phyloP scores from a whole-genome alignment of 2,797 vertebrate species.

The Amblyopsis hoosieri region DNA sequence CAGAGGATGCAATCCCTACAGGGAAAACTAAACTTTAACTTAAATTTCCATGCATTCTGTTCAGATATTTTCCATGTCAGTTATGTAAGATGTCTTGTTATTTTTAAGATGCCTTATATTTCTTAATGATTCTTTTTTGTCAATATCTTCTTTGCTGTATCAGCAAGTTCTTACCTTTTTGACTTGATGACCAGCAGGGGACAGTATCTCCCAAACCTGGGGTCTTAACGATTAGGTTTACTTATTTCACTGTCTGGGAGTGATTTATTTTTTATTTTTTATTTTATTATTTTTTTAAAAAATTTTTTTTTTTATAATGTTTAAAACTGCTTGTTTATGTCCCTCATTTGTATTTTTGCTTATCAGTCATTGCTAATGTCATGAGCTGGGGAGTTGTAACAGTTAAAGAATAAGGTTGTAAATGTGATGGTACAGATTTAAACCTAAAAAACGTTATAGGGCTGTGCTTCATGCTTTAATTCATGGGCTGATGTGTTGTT shows the following conservation, averaged over 20 bases:
- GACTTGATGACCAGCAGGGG: slow-evolving; percentile 67
- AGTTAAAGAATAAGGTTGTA: slow-evolving; percentile 15
- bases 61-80: background rate
- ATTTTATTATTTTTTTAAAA: too few species aligned
- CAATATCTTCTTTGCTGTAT: slow-evolving; percentile 63
- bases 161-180: slow-evolving; percentile 60
- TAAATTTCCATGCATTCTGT: slow-evolving; percentile 9
- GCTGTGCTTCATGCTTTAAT: slow-evolving; percentile 47
- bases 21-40: too few species aligned
- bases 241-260: slow-evolving; percentile 34
- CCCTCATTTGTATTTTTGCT: slow-evolving; percentile 45
- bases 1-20: too few species aligned
- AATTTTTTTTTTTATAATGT: slow-evolving; percentile 5
- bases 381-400: slow-evolving; percentile 16
- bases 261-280: too few species aligned
- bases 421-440: slow-evolving; percentile 36
- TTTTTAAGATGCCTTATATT: slow-evolving; percentile 4
- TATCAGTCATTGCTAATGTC: slow-evolving; percentile 13
- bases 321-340: slow-evolving; percentile 20
- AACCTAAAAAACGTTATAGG: slow-evolving; percentile 13
- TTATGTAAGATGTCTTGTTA: too few species aligned
- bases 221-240: slow-evolving; percentile 30
- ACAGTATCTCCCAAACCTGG: slow-evolving; percentile 60
- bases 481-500: slow-evolving; percentile 37
- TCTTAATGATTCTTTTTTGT: slow-evolving; percentile 36